Conservation (phyloP, 2,113 vertebrate species). For the Barnardius zonarius region DNA sequence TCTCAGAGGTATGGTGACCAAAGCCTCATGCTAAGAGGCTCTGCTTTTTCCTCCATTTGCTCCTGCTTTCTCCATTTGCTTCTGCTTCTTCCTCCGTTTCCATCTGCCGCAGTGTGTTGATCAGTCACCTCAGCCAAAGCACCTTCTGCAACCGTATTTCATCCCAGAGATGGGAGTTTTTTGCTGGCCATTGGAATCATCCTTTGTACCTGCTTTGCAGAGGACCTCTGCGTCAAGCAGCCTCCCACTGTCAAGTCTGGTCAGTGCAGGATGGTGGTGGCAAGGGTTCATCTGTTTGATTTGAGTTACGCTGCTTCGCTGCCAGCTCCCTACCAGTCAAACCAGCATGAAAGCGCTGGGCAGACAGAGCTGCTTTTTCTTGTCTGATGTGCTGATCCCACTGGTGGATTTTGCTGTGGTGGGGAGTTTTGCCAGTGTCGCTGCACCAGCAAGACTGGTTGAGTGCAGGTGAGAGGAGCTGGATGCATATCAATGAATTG, state of each 20-base stretch:
- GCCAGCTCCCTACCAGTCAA: conserved; percentile 5
- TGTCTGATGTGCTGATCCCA: neutral
- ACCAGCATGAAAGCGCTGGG: neutral
- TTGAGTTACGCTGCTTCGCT: neutral
- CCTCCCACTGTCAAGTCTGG: neutral
- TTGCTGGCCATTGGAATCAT: neutral
- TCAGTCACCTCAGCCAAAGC: neutral
- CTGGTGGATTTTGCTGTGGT: neutral
- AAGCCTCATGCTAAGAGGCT: neutral
- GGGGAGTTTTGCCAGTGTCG: neutral
- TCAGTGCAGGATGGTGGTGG: neutral
- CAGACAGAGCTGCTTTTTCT: neutral
- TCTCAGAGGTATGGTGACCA: rapidly evolving
- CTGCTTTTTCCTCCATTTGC: neutral
- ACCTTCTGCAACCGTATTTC: neutral
- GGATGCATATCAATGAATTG: neutral
- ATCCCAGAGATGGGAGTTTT: neutral
- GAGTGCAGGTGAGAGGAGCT: neutral
- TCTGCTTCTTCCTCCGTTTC: neutral
- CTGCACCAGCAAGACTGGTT: conserved; percentile 4
- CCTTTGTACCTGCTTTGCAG: neutral
- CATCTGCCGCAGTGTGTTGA: neutral
- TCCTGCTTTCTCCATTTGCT: neutral
- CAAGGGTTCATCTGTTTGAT: neutral
- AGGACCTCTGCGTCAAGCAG: neutral